Conservation (phyloP, 2,888 invertebrate species). For the Leptura quadrifasciata region DNA sequence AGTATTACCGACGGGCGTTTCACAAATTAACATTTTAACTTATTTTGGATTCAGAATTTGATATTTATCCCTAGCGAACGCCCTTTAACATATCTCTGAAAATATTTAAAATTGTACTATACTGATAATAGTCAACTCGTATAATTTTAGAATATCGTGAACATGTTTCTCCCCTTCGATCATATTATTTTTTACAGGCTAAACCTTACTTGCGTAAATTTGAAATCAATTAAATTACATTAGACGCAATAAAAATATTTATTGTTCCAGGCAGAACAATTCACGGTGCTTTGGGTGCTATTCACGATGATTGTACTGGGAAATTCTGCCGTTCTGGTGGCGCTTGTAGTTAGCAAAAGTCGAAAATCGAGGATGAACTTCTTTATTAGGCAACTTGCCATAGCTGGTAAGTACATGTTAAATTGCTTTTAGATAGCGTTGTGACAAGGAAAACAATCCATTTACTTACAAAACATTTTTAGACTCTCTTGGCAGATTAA, state of each 20-base stretch:
- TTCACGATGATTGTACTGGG: constrained; percentile 80
- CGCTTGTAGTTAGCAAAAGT: constrained; percentile 78
- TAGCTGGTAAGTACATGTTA: constrained; percentile 76
- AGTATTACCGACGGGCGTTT: no score
- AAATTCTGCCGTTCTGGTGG: constrained; percentile 79
- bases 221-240: no score
- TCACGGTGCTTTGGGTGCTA: constrained; percentile 79
- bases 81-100: no score
- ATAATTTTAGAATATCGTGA: no score
- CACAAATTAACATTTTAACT: no score
- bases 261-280: constrained; percentile 79
- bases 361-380: constrained; percentile 83
- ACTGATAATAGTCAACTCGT: no score
- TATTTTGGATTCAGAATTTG: no score
- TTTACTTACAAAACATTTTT: no score
- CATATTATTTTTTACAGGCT: not conserved
- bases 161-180: not conserved
- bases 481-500: not conserved
- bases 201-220: no score
- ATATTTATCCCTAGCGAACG: no score
- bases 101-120: no score
- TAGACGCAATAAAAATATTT: not conserved
- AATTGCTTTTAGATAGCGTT: not conserved
- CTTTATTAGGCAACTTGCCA: constrained; percentile 82
- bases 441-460: no score